Base-by-base conservation (phyloP, 1,140 invertebrate species). In the Bombyx mandarina region DNA sequence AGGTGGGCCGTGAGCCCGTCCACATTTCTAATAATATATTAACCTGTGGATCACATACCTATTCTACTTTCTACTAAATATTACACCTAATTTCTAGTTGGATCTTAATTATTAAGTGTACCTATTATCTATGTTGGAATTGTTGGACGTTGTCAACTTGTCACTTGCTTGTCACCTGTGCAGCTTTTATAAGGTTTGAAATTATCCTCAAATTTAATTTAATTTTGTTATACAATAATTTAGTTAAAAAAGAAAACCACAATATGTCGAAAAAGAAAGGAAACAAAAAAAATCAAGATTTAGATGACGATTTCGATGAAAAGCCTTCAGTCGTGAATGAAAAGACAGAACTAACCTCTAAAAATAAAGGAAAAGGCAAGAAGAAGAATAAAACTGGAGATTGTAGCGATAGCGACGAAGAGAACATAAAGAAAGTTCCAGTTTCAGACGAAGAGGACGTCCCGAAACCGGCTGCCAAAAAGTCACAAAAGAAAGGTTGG, bases 191-290 rank as follows among this genome's bases (percentile, higher is more conserved):
- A 18, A 18, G 12, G 12, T 18, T 18, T 18, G 12, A 18, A 9
- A 12, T 47, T 51, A 5, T 51, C 42, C 26, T 51, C 42, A 35
- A 10, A 35, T 51, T 26, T 51, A 35, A 9, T 51, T 51, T 49
- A 7, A 18, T 49, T 49, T 49, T 6, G 8, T 12, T 49, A 49
- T 7, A 48, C 12, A 18, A 18, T 18, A 18, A 18, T 35, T 35
- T 5, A 1, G 26, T 35, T 35, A 10, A 26, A 51, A 7, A 5
- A 51, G 18, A 35, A 10, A 51, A 35, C 2, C 42, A 7, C 71
- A 65, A 63, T 46, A 91, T 91, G 90, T 90, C 90, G 8, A 93
- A 92, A 75, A 91, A 91, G 75, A 90, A 88, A 65, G 89, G 89
- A 45, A 89, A 88, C 61, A 91, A 91, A 69, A 93, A 92, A 71